phyloP scores from a whole-genome alignment of 2,888 invertebrate species.

The Meteorus cinctellus region DNA sequence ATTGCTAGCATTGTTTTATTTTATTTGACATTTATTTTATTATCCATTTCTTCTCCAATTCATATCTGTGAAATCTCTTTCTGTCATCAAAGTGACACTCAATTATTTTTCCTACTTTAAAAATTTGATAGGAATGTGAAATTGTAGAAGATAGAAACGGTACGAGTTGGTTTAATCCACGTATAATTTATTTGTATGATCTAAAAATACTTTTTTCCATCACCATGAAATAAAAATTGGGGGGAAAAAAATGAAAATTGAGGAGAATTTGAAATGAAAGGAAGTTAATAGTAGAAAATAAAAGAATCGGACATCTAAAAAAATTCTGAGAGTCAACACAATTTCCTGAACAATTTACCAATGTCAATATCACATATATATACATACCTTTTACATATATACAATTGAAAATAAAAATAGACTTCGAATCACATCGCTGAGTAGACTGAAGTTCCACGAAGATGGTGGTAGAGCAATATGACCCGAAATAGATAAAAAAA shows the following conservation, averaged over 20 bases:
- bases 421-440: neutral
- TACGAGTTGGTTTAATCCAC: no score
- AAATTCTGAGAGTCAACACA: conserved; percentile 3
- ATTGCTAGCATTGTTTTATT: no score
- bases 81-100: no score
- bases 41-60: no score
- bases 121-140: no score
- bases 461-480: neutral
- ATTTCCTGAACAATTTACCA: neutral
- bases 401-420: neutral
- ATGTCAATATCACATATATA: neutral
- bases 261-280: neutral
- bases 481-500: neutral
- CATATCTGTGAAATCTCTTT: no score
- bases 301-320: neutral
- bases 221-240: no score
- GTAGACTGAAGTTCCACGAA: neutral
- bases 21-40: no score
- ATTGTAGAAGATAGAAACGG: no score
- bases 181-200: no score
- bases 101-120: no score
- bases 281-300: neutral
- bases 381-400: neutral
- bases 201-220: no score
- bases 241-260: neutral